These are phyloP conservation scores for Zoanthus solanderi DNA, from an alignment of 92 coral and sea anemone species.

Conservation along the genomic window DNA sequence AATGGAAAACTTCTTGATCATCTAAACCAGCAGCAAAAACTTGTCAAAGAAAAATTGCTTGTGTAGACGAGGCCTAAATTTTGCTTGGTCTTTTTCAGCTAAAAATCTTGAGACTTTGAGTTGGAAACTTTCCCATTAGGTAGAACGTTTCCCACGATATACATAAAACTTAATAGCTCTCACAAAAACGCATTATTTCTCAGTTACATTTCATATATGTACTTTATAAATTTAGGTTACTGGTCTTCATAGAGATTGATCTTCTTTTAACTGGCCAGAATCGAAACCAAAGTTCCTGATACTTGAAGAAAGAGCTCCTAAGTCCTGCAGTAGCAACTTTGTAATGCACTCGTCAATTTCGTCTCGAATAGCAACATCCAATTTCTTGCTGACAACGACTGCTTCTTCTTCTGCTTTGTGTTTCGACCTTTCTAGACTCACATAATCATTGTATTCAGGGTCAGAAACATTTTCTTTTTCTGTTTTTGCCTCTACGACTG, in stretches of 20 bases:
- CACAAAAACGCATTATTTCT: too few species aligned
- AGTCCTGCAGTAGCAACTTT: conserved; percentile 25
- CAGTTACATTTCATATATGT: not conserved
- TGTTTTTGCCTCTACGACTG: not conserved
- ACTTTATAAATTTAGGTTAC: not conserved
- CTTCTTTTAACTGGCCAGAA: not conserved
- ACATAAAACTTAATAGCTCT: too few species aligned
- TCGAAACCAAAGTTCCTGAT: conserved; percentile 34
- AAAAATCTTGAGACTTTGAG: too few species aligned
- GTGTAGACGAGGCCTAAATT: too few species aligned
- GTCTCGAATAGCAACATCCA: not conserved
- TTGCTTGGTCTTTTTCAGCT: too few species aligned
- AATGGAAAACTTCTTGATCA: too few species aligned
- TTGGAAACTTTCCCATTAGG: too few species aligned
- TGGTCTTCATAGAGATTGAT: not conserved
- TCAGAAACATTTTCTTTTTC: not conserved
- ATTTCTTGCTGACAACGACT: not conserved
- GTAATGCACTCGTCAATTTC: conserved; percentile 33
- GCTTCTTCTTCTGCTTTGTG: not conserved
- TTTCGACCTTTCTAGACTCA: not conserved
- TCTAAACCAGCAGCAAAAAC: too few species aligned
- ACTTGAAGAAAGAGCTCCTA: conserved; percentile 39
- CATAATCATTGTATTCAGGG: not conserved
- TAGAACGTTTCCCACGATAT: too few species aligned
- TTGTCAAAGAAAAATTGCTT: too few species aligned